These are phyloP conservation scores for Bursaphelenchus okinawaensis DNA, from an alignment of 2,888 invertebrate genomes.

Conservation along the genomic window DNA sequence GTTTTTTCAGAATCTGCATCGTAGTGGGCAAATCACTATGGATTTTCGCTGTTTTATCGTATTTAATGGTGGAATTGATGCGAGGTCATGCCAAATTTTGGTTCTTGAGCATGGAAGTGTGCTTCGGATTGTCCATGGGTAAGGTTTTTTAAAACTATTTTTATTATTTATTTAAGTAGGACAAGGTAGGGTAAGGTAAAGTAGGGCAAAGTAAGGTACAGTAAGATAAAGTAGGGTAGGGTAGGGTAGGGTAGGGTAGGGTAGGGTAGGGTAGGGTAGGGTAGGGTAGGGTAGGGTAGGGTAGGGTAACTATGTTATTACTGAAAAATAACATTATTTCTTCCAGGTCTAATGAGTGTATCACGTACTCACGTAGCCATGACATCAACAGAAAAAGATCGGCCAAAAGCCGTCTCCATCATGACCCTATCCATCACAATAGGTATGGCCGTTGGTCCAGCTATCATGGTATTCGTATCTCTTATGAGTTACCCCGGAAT, in stretches of 20 bases:
- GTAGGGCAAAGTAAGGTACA: too few species aligned
- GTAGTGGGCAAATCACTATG: constrained; percentile 11
- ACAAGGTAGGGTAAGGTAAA: too few species aligned
- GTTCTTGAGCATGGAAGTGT: background rate
- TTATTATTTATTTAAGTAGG: background rate
- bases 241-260: too few species aligned
- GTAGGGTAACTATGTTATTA: too few species aligned
- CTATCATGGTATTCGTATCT: background rate
- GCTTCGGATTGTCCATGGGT: constrained; percentile 1
- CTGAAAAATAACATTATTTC: too few species aligned
- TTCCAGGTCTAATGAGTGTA: constrained; percentile 14
- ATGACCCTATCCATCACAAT: constrained; percentile 15
- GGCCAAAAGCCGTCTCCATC: constrained; percentile 18
- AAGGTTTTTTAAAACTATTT: background rate
- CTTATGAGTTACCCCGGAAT: constrained; percentile 23
- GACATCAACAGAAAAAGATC: constrained; percentile 22
- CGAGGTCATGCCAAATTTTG: background rate
- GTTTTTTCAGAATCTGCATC: constrained; percentile 9
- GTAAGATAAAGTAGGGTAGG: too few species aligned
- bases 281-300: too few species aligned
- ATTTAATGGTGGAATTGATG: constrained; percentile 12
- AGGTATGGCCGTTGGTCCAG: constrained; percentile 18
- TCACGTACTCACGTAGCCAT: constrained; percentile 20
- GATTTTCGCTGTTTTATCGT: constrained; percentile 11
- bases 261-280: too few species aligned